These are phyloP conservation scores for Micromesistius poutassou DNA, from an alignment of 2,797 vertebrate species.

Conservation along the genomic window DNA sequence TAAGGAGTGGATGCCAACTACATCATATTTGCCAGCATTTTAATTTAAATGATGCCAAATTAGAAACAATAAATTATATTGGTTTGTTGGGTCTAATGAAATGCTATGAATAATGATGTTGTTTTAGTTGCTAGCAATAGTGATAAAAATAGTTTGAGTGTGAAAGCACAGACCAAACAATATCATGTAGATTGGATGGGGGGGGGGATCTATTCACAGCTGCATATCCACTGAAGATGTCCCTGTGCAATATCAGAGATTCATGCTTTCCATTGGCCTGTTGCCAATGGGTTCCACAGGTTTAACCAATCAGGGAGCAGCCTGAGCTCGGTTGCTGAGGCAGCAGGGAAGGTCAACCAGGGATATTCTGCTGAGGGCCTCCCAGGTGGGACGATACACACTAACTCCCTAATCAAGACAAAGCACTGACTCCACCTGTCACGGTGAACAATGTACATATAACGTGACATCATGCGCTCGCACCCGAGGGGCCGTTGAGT, in stretches of 20 bases:
- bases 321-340: conserved; percentile 42
- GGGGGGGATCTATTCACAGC: conserved; percentile 28
- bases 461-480: background rate
- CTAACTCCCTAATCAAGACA: background rate
- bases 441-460: background rate
- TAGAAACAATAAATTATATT: background rate
- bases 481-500: background rate
- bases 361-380: conserved; percentile 54
- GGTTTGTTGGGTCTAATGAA: conserved; percentile 28
- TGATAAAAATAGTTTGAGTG: conserved; percentile 8
- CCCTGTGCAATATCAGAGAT: conserved; percentile 17
- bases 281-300: conserved; percentile 44
- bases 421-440: background rate
- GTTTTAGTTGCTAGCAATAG: conserved; percentile 20
- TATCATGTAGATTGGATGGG: background rate
- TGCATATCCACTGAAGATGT: conserved; percentile 25
- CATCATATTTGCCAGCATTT: conserved; percentile 38
- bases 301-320: conserved; percentile 41
- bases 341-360: conserved; percentile 57
- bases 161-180: background rate
- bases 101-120: conserved; percentile 29
- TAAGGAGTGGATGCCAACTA: conserved; percentile 20
- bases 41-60: background rate
- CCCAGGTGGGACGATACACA: conserved; percentile 51
- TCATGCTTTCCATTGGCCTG: conserved; percentile 36